phyloP scores from a whole-genome alignment of 2,888 invertebrate species.

The Harpalus rubripes region DNA sequence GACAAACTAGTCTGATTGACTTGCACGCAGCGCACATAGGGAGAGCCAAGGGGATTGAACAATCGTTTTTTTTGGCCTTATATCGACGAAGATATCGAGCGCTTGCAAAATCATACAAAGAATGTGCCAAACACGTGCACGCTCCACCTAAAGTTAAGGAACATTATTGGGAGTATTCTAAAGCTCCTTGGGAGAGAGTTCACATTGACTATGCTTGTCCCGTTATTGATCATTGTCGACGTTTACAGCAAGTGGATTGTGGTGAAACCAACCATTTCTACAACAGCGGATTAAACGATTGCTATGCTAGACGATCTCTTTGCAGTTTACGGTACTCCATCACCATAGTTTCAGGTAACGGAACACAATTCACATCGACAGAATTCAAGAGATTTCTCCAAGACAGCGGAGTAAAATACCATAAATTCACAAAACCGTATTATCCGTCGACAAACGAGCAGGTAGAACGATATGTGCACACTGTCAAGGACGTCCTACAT shows the following conservation, averaged over 20 bases:
- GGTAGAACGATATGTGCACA: slow-evolving; percentile 68
- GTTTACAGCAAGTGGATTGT: slow-evolving; percentile 70
- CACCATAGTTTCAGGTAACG: slow-evolving; percentile 69
- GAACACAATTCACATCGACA: slow-evolving; percentile 67
- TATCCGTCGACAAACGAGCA: slow-evolving; percentile 68
- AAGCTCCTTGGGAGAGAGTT: slow-evolving; percentile 70
- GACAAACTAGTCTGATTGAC: slow-evolving; percentile 66
- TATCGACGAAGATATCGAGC: too few relatives aligned
- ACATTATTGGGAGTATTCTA: slow-evolving; percentile 70
- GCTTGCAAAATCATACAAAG: slow-evolving; percentile 62
- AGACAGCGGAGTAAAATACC: slow-evolving; percentile 67
- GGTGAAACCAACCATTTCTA: slow-evolving; percentile 68
- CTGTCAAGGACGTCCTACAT: slow-evolving; percentile 63
- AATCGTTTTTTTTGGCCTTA: too few relatives aligned
- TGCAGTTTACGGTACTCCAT: slow-evolving; percentile 67
- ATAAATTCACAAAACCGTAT: slow-evolving; percentile 68
- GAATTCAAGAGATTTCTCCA: slow-evolving; percentile 67
- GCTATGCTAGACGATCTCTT: slow-evolving; percentile 67
- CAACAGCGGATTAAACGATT: slow-evolving; percentile 67
- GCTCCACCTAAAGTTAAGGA: slow-evolving; percentile 67
- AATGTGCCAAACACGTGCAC: slow-evolving; percentile 67
- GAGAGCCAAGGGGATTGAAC: slow-evolving; percentile 69
- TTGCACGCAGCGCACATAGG: slow-evolving; percentile 70
- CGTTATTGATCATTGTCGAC: slow-evolving; percentile 68
- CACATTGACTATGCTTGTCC: slow-evolving; percentile 73